Conservation (phyloP, 2,113 vertebrate genomes). For the Seriola quinqueradiata region DNA sequence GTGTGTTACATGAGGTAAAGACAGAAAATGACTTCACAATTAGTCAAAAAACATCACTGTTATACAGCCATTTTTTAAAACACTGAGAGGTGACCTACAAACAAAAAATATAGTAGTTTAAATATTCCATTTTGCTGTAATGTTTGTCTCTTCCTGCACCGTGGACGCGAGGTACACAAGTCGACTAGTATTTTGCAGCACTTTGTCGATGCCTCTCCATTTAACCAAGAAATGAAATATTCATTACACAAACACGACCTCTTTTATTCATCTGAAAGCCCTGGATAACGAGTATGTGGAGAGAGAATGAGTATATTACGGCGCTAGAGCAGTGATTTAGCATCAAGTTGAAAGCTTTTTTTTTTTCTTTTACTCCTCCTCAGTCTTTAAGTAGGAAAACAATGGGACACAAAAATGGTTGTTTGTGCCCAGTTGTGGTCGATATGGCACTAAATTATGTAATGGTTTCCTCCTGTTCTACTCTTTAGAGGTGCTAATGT, state of each 20-base stretch:
- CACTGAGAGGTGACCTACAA: not conserved
- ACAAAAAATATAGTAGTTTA: not conserved
- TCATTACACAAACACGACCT: constrained; percentile 49
- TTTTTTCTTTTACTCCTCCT: not conserved
- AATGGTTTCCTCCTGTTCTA: constrained; percentile 12
- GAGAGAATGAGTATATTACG: constrained; percentile 20
- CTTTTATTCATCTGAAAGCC: constrained; percentile 23
- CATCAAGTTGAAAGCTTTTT: constrained; percentile 8
- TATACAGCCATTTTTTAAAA: not conserved
- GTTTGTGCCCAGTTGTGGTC: constrained; percentile 10
- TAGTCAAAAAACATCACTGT: not conserved
- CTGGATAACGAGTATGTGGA: constrained; percentile 19
- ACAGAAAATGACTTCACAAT: not conserved
- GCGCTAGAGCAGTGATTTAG: constrained; percentile 19
- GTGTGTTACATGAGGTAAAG: not conserved
- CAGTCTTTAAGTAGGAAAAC: constrained; percentile 10
- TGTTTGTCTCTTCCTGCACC: not conserved
- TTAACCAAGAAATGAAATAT: constrained; percentile 42
- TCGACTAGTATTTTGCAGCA: constrained; percentile 5
- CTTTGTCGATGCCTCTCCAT: constrained; percentile 5
- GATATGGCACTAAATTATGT: constrained; percentile 22
- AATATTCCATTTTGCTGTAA: not conserved
- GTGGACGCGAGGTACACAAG: not conserved
- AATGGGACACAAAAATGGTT: not conserved
- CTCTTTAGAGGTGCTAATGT: constrained; percentile 12